These are phyloP conservation scores for Hybognathus amarus DNA, from an alignment of 2,797 vertebrate species.

Conservation along the genomic window DNA sequence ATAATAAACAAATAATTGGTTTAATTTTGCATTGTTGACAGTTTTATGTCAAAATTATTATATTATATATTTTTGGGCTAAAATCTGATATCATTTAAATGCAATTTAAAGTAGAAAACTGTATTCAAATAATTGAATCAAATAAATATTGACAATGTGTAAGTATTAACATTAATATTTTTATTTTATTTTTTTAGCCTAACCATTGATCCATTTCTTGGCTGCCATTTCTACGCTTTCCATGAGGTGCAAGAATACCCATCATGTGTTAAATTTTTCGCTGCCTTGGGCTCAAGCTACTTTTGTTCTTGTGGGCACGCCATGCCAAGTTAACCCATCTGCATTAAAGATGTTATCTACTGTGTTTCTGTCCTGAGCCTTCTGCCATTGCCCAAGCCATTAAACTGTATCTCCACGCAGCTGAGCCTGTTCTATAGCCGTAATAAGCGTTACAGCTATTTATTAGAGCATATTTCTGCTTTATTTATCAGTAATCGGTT, in stretches of 20 bases:
- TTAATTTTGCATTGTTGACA: not conserved
- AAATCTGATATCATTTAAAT: not conserved
- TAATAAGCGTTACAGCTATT: conserved; percentile 47
- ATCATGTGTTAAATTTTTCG: conserved; percentile 46
- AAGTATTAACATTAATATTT: not conserved
- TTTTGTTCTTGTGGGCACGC: conserved; percentile 43
- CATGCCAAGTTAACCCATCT: conserved; percentile 59
- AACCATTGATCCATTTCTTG: conserved; percentile 35
- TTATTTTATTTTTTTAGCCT: not conserved
- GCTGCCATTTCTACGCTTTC: conserved; percentile 25
- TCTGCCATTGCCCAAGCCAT: conserved; percentile 43
- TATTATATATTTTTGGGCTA: not conserved
- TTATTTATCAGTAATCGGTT: conserved; percentile 54
- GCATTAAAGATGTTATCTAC: conserved; percentile 57
- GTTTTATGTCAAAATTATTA: too few species aligned
- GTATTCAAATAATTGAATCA: not conserved
- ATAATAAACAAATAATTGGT: not conserved
- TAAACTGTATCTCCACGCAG: conserved; percentile 41
- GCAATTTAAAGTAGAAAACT: not conserved
- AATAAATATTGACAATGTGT: too few species aligned
- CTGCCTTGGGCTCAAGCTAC: conserved; percentile 51
- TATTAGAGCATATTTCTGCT: conserved; percentile 52
- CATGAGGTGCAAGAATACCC: conserved; percentile 49
- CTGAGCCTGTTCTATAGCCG: conserved; percentile 44
- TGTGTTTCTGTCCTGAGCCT: conserved; percentile 39